phyloP scores from a whole-genome alignment of 2,797 vertebrate genomes.

The Pipistrellus kuhlii region DNA sequence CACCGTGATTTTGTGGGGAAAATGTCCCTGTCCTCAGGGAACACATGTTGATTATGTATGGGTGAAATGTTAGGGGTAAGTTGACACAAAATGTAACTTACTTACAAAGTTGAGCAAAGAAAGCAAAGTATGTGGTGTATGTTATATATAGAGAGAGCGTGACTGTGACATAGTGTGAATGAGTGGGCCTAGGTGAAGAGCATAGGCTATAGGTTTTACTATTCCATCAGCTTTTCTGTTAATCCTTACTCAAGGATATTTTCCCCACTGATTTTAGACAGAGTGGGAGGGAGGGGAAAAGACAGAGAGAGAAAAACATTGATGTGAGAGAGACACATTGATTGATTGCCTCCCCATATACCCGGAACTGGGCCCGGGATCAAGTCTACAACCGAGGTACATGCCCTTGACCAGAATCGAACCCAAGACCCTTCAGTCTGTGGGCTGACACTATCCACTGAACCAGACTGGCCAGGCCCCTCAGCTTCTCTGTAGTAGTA shows the following conservation, averaged over 20 bases:
- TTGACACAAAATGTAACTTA: background rate
- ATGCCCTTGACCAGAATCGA: too few species aligned
- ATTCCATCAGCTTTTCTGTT: background rate
- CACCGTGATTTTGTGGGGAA: background rate
- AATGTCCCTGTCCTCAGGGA: background rate
- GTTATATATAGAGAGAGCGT: background rate
- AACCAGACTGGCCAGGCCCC: background rate
- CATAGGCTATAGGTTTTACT: background rate
- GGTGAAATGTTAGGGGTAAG: background rate
- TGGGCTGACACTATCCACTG: too few species aligned
- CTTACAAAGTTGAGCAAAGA: background rate
- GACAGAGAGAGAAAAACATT: too few species aligned
- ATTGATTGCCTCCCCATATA: too few species aligned
- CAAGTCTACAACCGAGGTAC: too few species aligned
- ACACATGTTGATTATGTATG: background rate
- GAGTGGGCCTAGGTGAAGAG: background rate
- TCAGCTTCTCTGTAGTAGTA: background rate
- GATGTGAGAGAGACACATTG: too few species aligned
- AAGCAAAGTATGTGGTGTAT: background rate
- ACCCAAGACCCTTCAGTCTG: too few species aligned
- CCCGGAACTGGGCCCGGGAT: too few species aligned
- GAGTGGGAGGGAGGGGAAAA: too few species aligned
- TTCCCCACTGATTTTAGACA: too few species aligned
- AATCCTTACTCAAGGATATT: too few species aligned
- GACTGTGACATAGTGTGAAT: background rate